These are phyloP conservation scores for Dromius quadrimaculatus DNA, from an alignment of 2,888 invertebrate genomes.

Conservation along the genomic window DNA sequence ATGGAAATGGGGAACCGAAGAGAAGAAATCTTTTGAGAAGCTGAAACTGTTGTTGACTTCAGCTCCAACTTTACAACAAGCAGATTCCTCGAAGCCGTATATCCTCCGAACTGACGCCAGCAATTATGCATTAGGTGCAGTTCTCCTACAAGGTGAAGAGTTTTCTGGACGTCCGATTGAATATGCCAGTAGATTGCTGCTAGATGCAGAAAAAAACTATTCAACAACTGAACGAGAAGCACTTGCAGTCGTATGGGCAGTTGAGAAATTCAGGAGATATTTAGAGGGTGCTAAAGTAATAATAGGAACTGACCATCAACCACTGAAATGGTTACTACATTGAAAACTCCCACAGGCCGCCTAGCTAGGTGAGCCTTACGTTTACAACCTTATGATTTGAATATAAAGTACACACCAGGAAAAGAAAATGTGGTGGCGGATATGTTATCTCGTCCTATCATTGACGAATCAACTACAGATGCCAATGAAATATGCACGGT, in stretches of 20 bases:
- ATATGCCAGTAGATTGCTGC: neutral
- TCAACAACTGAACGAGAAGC: constrained; percentile 57
- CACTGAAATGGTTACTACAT: constrained; percentile 63
- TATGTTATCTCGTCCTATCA: constrained; percentile 57
- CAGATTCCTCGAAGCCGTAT: constrained; percentile 54
- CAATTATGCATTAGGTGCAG: neutral
- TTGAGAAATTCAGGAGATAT: constrained; percentile 61
- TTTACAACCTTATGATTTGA: constrained; percentile 60
- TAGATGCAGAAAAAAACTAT: constrained; percentile 57
- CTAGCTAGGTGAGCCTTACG: constrained; percentile 63
- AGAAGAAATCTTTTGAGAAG: neutral
- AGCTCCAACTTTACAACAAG: constrained; percentile 50
- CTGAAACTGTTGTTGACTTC: neutral
- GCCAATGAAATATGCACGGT: neutral
- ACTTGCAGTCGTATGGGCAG: constrained; percentile 57
- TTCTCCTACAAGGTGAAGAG: constrained; percentile 17
- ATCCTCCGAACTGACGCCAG: constrained; percentile 49
- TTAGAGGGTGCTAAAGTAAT: constrained; percentile 60
- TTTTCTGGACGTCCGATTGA: constrained; percentile 15
- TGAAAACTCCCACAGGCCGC: constrained; percentile 62
- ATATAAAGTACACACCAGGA: neutral
- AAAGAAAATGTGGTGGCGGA: constrained; percentile 61
- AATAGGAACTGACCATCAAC: constrained; percentile 63
- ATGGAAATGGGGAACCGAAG: neutral
- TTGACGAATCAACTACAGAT: neutral